phyloP scores from a whole-genome alignment of 2,113 vertebrate genomes.

The Podilymbus podiceps region DNA sequence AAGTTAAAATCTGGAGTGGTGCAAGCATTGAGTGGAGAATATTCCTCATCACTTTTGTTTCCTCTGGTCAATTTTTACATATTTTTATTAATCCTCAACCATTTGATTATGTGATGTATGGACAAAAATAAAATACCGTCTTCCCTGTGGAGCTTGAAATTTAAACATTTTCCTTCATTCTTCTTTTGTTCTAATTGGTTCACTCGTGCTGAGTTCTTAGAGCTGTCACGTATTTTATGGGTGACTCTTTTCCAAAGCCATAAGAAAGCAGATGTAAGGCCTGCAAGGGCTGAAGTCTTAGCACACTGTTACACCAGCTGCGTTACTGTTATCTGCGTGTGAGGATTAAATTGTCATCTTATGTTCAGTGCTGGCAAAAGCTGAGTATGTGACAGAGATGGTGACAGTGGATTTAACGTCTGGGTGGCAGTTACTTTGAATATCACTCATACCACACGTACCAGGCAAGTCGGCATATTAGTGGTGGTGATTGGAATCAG shows the following conservation, averaged over 20 bases:
- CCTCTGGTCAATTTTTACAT: not conserved
- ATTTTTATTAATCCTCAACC: not conserved
- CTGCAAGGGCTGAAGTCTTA: not conserved
- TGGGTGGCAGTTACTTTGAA: not conserved
- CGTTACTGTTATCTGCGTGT: not conserved
- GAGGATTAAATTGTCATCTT: constrained; percentile 28
- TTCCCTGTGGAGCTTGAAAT: not conserved
- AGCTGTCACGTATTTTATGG: not conserved
- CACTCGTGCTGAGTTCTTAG: not conserved
- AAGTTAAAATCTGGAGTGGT: not conserved
- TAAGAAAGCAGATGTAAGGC: constrained; percentile 1
- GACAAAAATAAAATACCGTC: not conserved
- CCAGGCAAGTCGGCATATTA: not conserved
- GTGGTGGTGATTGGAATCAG: not conserved
- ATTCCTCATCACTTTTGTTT: not conserved
- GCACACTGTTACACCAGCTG: constrained; percentile 24
- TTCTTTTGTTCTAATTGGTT: not conserved
- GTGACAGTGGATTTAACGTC: not conserved
- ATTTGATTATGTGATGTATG: not conserved
- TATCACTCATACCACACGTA: not conserved
- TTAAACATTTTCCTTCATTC: not conserved
- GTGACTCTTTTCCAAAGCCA: not conserved
- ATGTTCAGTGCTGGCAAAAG: not conserved
- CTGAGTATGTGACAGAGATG: not conserved
- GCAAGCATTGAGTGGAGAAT: not conserved